Percentiles rank a stretch among this genome's conserved stretches.
Evolutionary conservation across 2,797 vertebrate species (phyloP).

Genomic region (Halcyon leucocephala): DNA sequence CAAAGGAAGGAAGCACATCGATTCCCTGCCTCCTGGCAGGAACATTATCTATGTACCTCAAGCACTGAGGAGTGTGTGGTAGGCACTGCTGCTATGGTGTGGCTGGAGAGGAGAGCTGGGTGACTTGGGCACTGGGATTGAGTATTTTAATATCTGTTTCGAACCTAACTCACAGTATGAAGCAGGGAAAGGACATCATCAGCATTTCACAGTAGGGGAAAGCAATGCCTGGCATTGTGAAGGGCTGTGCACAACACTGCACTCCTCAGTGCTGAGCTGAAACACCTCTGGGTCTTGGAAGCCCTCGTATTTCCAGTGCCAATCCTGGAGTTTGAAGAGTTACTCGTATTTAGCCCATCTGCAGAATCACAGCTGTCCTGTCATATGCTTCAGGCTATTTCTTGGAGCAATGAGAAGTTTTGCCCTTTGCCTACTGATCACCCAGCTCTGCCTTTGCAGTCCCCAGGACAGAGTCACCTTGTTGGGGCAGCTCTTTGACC

Average conservation of each 20-base stretch:
- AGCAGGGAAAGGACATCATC: neutral
- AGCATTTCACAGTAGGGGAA: neutral
- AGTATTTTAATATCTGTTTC: neutral
- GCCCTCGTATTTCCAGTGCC: neutral
- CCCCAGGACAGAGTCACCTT: neutral
- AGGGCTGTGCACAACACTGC: neutral
- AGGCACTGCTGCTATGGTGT: neutral
- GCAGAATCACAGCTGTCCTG: neutral
- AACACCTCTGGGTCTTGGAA: neutral
- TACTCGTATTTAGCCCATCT: neutral
- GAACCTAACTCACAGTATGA: neutral
- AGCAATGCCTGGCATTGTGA: neutral
- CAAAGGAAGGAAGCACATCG: neutral
- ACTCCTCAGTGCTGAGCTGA: neutral
- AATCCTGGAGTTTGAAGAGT: neutral
- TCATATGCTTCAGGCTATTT: neutral
- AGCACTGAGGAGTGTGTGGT: accelerated
- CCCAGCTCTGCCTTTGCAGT: neutral
- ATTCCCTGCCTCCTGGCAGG: neutral
- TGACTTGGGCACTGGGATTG: neutral
- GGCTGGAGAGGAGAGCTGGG: neutral
- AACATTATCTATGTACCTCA: neutral
- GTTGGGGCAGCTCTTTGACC: neutral
- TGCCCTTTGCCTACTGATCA: neutral
- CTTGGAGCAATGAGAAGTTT: neutral